Evolutionary conservation across 2,888 invertebrate genomes (phyloP).

Genomic region (Cynaeus angustus): DNA sequence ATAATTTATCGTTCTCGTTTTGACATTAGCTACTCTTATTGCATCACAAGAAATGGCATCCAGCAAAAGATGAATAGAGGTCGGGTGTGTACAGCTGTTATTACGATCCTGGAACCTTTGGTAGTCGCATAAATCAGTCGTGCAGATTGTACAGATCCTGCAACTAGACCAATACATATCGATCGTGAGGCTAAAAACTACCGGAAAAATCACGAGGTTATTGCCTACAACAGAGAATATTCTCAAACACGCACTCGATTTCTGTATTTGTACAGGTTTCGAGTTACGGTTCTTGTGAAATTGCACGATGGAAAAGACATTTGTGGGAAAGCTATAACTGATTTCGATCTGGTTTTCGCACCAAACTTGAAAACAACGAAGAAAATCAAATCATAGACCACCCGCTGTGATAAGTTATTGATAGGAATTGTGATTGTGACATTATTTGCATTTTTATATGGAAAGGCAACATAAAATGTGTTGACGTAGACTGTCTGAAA

Average conservation of each 20-base stretch:
- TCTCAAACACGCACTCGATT: conserved; percentile 34
- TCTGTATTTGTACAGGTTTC: conserved; percentile 37
- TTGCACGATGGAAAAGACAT: conserved; percentile 26
- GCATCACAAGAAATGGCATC: conserved; percentile 44
- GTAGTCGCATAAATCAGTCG: conserved; percentile 66
- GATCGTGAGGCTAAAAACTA: conserved; percentile 69
- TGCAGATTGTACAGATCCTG: conserved; percentile 66
- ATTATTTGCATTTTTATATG: conserved; percentile 2
- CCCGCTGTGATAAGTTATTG: conserved; percentile 5
- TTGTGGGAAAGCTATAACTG: conserved; percentile 26
- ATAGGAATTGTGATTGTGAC: background rate
- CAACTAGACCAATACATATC: conserved; percentile 68
- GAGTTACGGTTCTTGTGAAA: conserved; percentile 25
- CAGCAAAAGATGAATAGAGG: conserved; percentile 46
- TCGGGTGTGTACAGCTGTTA: conserved; percentile 55
- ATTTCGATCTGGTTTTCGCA: conserved; percentile 12
- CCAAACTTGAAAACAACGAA: conserved; percentile 1
- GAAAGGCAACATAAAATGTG: background rate
- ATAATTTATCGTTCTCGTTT: conserved; percentile 40
- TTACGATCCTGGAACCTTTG: conserved; percentile 59
- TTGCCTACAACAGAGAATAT: conserved; percentile 38
- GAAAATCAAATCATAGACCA: conserved; percentile 6
- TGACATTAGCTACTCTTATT: conserved; percentile 48
- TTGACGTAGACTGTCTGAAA: conserved; percentile 2
- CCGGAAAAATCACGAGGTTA: conserved; percentile 62